A percentile compares a stretch with the other conserved stretches of the same genome.
These are phyloP conservation scores for Halcyon smyrnensis DNA, from an alignment of 2,797 vertebrate species.

Conservation along the genomic window DNA sequence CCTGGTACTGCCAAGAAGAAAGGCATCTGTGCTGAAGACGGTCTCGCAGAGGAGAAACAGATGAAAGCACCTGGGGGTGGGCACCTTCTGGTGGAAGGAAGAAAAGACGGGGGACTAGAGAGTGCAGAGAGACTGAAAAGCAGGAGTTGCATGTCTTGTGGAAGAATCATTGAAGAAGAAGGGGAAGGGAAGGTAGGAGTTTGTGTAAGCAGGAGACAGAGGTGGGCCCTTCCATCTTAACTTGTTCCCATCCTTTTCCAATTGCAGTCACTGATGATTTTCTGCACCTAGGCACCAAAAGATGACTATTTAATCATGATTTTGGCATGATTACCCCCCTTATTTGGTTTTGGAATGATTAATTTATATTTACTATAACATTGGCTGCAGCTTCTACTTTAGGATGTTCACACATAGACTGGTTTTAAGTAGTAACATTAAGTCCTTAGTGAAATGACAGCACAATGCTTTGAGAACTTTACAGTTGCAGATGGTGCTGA, in stretches of 20 bases:
- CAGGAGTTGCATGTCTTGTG: neutral
- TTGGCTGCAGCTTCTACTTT: neutral
- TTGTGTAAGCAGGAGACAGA: neutral
- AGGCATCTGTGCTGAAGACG: accelerated
- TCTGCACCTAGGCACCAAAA: neutral
- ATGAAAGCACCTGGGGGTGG: accelerated
- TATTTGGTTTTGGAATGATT: neutral
- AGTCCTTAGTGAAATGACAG: neutral
- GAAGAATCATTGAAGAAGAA: neutral
- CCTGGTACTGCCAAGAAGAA: neutral
- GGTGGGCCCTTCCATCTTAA: neutral
- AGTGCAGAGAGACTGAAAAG: neutral
- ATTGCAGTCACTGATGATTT: neutral
- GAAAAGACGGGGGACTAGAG: neutral
- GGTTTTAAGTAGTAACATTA: neutral
- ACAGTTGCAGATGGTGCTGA: conserved; percentile 28
- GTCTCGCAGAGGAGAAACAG: neutral
- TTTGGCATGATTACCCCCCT: neutral
- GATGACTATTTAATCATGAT: neutral
- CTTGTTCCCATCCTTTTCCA: neutral
- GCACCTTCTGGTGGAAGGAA: neutral
- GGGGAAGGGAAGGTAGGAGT: neutral
- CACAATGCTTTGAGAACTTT: conserved; percentile 17
- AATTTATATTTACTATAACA: neutral
- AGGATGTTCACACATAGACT: neutral